These are phyloP conservation scores for Alectoris magna DNA, from an alignment of 2,797 vertebrate genomes.

Conservation along the genomic window DNA sequence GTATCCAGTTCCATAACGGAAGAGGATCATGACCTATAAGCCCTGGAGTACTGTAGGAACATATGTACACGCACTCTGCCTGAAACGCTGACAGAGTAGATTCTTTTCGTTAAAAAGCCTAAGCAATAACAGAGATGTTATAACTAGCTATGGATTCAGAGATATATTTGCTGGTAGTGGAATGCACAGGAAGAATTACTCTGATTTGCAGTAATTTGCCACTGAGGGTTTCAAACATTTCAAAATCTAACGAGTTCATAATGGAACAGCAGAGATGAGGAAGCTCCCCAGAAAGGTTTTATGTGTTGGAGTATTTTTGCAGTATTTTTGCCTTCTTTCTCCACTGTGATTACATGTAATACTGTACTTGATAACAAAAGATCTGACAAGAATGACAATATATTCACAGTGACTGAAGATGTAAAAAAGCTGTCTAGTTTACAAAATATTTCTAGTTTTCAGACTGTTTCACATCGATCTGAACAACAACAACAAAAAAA, in stretches of 20 bases:
- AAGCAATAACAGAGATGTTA: slow-evolving; percentile 57
- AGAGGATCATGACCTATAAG: slow-evolving; percentile 47
- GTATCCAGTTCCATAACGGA: not conserved
- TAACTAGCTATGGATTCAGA: slow-evolving; percentile 72
- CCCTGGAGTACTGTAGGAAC: slow-evolving; percentile 52
- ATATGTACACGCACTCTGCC: not conserved
- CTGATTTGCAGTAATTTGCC: slow-evolving; percentile 66
- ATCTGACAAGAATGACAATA: not conserved
- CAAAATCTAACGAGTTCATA: slow-evolving; percentile 1
- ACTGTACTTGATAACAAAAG: not conserved
- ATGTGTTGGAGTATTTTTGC: not conserved
- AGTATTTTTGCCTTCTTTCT: slow-evolving; percentile 30
- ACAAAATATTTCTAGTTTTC: not conserved
- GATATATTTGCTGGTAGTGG: slow-evolving; percentile 55
- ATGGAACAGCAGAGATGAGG: slow-evolving; percentile 22
- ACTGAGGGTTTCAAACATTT: slow-evolving; percentile 58
- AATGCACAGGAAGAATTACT: slow-evolving; percentile 67
- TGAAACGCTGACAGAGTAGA: slow-evolving; percentile 29
- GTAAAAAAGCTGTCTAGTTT: not conserved
- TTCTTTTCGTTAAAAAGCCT: slow-evolving; percentile 63
- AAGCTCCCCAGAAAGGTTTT: slow-evolving; percentile 55
- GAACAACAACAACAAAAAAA: not conserved
- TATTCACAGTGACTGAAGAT: not conserved
- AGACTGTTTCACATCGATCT: not conserved
- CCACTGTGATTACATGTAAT: slow-evolving; percentile 21